A percentile compares a stretch with the other conserved stretches of the same genome.
These are phyloP conservation scores for Cyrtodaria siliqua DNA, from an alignment of 2,888 invertebrate species.

Conservation along the genomic window DNA sequence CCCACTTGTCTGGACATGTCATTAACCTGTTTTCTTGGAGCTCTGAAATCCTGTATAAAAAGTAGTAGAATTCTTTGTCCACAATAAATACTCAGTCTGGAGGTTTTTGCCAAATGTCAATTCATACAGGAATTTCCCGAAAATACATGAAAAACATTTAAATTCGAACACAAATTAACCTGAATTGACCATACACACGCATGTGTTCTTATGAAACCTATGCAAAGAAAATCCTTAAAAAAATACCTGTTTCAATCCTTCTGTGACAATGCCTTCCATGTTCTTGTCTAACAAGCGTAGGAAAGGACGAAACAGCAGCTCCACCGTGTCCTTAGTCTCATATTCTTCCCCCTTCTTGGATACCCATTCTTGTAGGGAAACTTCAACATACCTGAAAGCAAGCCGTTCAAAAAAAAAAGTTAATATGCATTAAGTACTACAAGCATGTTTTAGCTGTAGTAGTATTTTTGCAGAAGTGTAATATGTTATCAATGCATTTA, in stretches of 20 bases:
- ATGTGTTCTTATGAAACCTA: too few species aligned
- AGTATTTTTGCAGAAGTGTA: not conserved
- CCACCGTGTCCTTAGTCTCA: constrained; percentile 68
- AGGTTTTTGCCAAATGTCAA: too few species aligned
- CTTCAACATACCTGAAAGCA: constrained; percentile 74
- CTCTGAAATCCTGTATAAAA: too few species aligned
- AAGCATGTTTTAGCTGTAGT: not conserved
- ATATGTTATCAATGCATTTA: not conserved
- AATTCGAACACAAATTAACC: too few species aligned
- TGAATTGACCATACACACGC: too few species aligned
- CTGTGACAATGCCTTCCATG: constrained; percentile 84
- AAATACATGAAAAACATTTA: too few species aligned
- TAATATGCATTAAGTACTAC: not conserved
- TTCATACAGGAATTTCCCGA: too few species aligned
- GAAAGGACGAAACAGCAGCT: constrained; percentile 84
- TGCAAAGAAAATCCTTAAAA: too few species aligned
- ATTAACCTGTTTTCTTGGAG: too few species aligned
- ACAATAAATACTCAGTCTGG: too few species aligned
- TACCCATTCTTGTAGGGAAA: constrained; percentile 75
- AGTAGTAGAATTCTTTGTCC: too few species aligned
- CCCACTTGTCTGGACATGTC: too few species aligned
- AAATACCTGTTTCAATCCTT: constrained; percentile 83
- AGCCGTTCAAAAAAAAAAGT: not conserved
- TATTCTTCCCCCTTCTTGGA: constrained; percentile 65
- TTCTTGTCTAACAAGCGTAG: constrained; percentile 85